Evolutionary conservation across 2,888 invertebrate genomes (phyloP), one percentile per base, ranked within the genome.

Genomic region (Trissolcus japonicus): DNA sequence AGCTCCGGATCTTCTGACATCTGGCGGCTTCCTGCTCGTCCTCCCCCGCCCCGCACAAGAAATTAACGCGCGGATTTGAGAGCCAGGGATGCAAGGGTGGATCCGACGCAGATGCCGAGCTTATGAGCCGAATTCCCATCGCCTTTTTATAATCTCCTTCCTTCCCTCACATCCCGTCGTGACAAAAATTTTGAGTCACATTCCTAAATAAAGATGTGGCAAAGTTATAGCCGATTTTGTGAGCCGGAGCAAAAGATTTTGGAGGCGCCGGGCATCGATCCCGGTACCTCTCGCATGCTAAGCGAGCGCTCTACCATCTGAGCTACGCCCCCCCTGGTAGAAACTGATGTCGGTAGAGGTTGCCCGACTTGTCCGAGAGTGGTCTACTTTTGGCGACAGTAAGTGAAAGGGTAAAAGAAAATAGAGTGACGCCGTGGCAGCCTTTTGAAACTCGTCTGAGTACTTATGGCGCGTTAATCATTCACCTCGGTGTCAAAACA

Each of bases 291-390:
- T 88, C 86, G 85, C 86, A 88, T 88, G 87, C 86, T 87, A 87
- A 88, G 86, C 87, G 86, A 88, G 87, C 85, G 87, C 86, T 88
- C 87, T 88, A 87, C 86, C 86, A 86, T 87, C 85, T 87, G 86
- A 88, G 85, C 87, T 87, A 86, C 87, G 85, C 85, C 87, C 86
- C 86, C 87, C 2, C n/a, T n/a, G n/a, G 11, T 11, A 1, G 35
- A 35, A 35, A 35, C 35, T 35, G 35, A 1, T 59, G 13, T n/a
- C 21, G 17, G 21, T 17, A 43, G 21, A 3, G n/a, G 4, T 17
- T 16, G 9, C 35, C 29, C 17, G 7, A 48, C 13, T 4, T 60
- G 50, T 35, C 14, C 6, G 13, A 46, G 14, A 19, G 50, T 51
- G 53, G 43, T 53, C 59, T 53, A 59, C 51, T 41, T 67, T 67